Evolutionary conservation across 2,888 invertebrate species (phyloP).

Genomic region (Hemicrepidius hirtus): DNA sequence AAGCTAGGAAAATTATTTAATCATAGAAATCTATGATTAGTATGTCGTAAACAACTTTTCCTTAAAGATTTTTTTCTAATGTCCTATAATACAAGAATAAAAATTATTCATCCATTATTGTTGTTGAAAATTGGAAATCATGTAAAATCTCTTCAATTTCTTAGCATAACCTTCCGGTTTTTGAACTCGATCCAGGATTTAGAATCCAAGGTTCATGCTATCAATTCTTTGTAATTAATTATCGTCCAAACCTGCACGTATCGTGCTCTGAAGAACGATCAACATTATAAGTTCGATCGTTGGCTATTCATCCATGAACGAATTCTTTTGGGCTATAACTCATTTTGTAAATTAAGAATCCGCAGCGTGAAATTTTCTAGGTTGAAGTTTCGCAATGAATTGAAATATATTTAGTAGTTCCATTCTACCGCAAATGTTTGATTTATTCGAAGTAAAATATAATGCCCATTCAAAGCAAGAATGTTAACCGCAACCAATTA

Average conservation of each 20-base stretch:
- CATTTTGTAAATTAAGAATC: not conserved
- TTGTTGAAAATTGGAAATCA: too few relatives aligned
- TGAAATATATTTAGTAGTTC: not conserved
- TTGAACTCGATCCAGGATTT: constrained; percentile 33
- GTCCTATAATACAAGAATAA: too few relatives aligned
- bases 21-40: too few relatives aligned
- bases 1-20: too few relatives aligned
- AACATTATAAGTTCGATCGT: constrained; percentile 7
- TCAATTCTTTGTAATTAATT: constrained; percentile 42
- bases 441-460: too few relatives aligned
- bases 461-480: too few relatives aligned
- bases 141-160: too few relatives aligned
- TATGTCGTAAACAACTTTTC: too few relatives aligned
- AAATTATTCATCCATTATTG: too few relatives aligned
- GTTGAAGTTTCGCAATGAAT: not conserved
- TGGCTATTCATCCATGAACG: constrained; percentile 30
- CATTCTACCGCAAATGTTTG: not conserved
- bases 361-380: not conserved
- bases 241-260: constrained; percentile 19
- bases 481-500: too few relatives aligned
- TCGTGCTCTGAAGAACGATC: constrained; percentile 15
- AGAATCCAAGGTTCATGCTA: constrained; percentile 39
- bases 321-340: constrained; percentile 14
- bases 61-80: too few relatives aligned
- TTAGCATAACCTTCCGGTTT: constrained; percentile 35